These are phyloP conservation scores for Pterois miles DNA, from an alignment of 2,797 vertebrate species.

Conservation along the genomic window DNA sequence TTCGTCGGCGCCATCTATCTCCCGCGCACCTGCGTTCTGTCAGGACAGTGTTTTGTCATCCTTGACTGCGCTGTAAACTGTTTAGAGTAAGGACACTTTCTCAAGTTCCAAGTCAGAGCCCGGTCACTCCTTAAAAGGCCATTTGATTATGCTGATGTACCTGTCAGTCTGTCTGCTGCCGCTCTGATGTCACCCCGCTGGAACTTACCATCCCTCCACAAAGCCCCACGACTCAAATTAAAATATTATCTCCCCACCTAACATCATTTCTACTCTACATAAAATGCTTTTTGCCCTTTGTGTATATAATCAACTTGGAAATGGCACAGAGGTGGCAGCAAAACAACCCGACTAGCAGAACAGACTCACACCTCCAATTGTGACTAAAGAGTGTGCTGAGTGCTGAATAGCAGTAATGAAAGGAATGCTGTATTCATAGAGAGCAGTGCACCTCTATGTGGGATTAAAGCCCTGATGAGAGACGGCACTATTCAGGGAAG, in stretches of 20 bases:
- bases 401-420: conserved; percentile 24
- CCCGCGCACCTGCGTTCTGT: conserved; percentile 58
- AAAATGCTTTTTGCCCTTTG: background rate
- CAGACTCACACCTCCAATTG: background rate
- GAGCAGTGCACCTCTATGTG: conserved; percentile 11
- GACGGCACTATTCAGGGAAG: conserved; percentile 40
- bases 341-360: conserved; percentile 2
- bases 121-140: conserved; percentile 82
- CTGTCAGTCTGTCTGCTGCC: conserved; percentile 54
- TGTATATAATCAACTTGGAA: background rate
- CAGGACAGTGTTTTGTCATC: conserved; percentile 53
- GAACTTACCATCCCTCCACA: conserved; percentile 6
- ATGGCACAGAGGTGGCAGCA: background rate
- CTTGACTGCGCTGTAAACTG: conserved; percentile 75
- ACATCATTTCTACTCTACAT: background rate
- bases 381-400: conserved; percentile 18
- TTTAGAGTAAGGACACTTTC: conserved; percentile 76
- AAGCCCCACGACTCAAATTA: background rate
- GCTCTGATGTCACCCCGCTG: conserved; percentile 54
- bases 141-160: conserved; percentile 60
- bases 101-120: conserved; percentile 53
- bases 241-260: background rate
- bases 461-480: conserved; percentile 53
- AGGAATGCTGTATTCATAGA: conserved; percentile 37
- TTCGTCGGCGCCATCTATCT: conserved; percentile 12